Evolutionary conservation across 1,140 invertebrate species (phyloP), one percentile per base, ranked within the genome.

Genomic region (Oedothorax gibbosus): DNA sequence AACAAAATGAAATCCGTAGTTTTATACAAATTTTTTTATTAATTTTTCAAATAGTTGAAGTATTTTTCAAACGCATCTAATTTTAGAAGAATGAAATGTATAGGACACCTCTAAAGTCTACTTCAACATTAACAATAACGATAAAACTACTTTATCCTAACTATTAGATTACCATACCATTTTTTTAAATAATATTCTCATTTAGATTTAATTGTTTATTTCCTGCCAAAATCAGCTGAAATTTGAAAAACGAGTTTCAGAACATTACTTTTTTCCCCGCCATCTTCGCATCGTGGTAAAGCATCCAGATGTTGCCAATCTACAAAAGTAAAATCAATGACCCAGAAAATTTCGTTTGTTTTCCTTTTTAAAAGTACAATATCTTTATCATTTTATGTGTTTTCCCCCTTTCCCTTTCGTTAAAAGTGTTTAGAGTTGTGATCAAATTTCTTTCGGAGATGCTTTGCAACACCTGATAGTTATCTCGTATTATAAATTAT

Each of bases 291-390:
- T 20, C 64, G n/a, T 66, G 15, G 64, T 11, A 66, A 66, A 60
- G 12, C 57, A 60, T 60, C 64, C 64, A 66, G 64, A n/a, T 66
- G 64, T 66, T 66, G 64, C 15, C n/a, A 60, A 11, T 20, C n/a
- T 12, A 12, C 64, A 66, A 66, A 66, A 66, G n/a, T 21, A 66
- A 66, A 66, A 66, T 66, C 64, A 66, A 66, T 66, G 64, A 66
- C 64, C 64, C 15, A 66, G 64, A 66, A 66, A 18, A 18, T 66
- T 66, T 20, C 21, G 64, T 21, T 66, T 15, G 18, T 21, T 21
- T 66, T 20, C n/a, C 10, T 66, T 21, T 66, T 18, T 21, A 21
- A 66, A 66, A 62, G 35, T 35, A 60, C 57, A 60, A 60, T 60
- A 12, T 60, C 57, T 60, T 60, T n/a, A 60, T 60, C 12, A 60